These are phyloP conservation scores for Cyprinodon brontotheroides DNA, from an alignment of 2,113 vertebrate genomes.

Conservation along the genomic window DNA sequence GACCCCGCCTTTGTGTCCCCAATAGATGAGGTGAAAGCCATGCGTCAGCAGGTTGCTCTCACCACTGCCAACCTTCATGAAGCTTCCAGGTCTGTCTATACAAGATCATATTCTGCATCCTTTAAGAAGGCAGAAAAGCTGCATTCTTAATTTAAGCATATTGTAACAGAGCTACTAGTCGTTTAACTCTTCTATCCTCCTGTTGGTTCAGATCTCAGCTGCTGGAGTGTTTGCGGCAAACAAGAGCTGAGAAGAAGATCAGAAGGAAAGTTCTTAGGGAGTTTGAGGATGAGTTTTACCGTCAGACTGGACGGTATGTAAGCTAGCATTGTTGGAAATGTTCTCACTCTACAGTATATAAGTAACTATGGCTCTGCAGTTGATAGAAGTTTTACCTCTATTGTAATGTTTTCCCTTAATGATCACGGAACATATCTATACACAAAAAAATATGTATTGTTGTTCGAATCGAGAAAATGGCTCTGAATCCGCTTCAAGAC, in stretches of 20 bases:
- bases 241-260: slow-evolving; percentile 89
- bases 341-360: too few species aligned
- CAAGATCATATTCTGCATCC: neutral
- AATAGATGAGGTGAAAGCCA: slow-evolving; percentile 85
- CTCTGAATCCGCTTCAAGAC: neutral
- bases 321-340: neutral
- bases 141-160: neutral
- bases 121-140: too few species aligned
- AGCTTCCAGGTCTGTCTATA: slow-evolving; percentile 82
- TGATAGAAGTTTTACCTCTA: neutral
- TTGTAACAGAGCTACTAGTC: neutral
- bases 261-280: slow-evolving; percentile 89
- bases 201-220: slow-evolving; percentile 85
- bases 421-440: neutral
- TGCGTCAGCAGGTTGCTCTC: slow-evolving; percentile 80
- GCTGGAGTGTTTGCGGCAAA: slow-evolving; percentile 88
- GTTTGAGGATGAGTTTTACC: slow-evolving; percentile 93
- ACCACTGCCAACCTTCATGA: slow-evolving; percentile 92
- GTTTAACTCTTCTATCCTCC: neutral
- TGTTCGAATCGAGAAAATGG: too few species aligned
- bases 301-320: slow-evolving; percentile 91
- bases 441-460: too few species aligned
- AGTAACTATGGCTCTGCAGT: neutral
- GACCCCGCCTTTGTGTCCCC: slow-evolving; percentile 84
- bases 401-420: neutral